Evolutionary conservation across 2,888 invertebrate species (phyloP), one percentile per base, ranked within the genome.

Genomic region (Allolobophora icterica): DNA sequence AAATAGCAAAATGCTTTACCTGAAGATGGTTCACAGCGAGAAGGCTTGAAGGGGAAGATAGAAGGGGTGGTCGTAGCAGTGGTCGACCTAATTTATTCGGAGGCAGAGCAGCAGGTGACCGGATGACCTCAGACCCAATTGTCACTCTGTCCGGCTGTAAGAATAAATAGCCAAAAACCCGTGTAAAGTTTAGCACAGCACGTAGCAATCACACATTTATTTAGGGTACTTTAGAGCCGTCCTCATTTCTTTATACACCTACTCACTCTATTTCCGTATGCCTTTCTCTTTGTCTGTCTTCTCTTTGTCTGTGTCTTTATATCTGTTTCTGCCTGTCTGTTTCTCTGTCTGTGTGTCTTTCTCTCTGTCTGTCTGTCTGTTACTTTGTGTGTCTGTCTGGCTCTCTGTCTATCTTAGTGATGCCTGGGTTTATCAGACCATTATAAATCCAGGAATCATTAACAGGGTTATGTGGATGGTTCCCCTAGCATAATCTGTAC

Each of bases 21-120:
- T 34, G 34, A 34, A 87, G 87, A n/a, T 33, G 35, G 34, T 87
- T 34, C 24, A 35, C 87, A 35, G 38, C 5, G 24, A 24, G 24
- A 4, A 87, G 38, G 15, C 87, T 87, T 38, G 87, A 87, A 35
- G 38, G 34, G 24, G 87, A 35, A 87, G 87, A 87, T 19, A 87
- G 87, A 35, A 38, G 35, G 1, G 87, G 38, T 8, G 87, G 87
- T 35, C 87, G 87, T 33, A 87, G 87, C 38, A 87, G 34, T 17
- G 87, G 71, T 11, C 71, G 71, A 71, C 71, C n/a, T 71, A 71
- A 71, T 71, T 71, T 71, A 71, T 71, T 71, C 11, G 71, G n/a
- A 71, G 71, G 71, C n/a, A 71, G 71, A 71, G 71, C 71, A 71
- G 71, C 71, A 71, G 71, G 71, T 71, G 71, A 71, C 13, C n/a